A percentile compares a stretch with the other conserved stretches of the same genome.
Evolutionary conservation across 2,113 vertebrate species (phyloP).

Genomic region (Nicator chloris): DNA sequence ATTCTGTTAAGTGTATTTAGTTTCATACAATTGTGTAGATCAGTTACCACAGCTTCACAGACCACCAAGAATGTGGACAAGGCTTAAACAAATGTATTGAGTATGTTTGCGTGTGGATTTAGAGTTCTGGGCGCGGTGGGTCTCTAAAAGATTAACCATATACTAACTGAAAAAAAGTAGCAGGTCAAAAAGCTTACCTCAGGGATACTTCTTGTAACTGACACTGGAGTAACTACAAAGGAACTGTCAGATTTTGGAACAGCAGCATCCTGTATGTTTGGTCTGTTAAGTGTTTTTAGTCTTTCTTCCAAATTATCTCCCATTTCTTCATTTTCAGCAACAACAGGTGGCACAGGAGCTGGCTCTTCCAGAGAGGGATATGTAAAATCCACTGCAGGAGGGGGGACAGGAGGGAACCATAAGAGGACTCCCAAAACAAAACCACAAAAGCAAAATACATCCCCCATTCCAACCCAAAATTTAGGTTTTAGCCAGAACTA

Average conservation of each 20-base stretch:
- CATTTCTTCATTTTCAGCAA: constrained; percentile 58
- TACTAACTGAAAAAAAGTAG: neutral
- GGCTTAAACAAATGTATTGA: neutral
- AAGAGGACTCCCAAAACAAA: neutral
- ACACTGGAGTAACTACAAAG: constrained; percentile 59
- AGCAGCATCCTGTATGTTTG: constrained; percentile 32
- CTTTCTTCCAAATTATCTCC: constrained; percentile 63
- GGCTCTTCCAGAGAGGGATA: constrained; percentile 94
- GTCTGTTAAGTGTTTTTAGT: constrained; percentile 36
- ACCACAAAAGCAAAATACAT: neutral
- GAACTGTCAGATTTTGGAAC: constrained; percentile 53
- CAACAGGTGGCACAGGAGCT: constrained; percentile 59
- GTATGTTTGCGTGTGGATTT: neutral
- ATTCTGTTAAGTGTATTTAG: neutral
- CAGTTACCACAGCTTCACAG: neutral
- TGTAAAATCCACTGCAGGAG: constrained; percentile 88
- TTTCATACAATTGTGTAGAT: neutral
- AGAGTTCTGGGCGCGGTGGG: neutral
- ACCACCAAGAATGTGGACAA: neutral
- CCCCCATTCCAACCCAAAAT: neutral
- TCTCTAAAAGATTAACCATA: neutral
- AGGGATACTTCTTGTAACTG: constrained; percentile 76
- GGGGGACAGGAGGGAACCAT: neutral
- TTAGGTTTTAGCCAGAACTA: neutral
- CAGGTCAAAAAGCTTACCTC: constrained; percentile 73